Base-by-base conservation (phyloP, 2,113 vertebrate species). In the Triplophysa siluroides region DNA sequence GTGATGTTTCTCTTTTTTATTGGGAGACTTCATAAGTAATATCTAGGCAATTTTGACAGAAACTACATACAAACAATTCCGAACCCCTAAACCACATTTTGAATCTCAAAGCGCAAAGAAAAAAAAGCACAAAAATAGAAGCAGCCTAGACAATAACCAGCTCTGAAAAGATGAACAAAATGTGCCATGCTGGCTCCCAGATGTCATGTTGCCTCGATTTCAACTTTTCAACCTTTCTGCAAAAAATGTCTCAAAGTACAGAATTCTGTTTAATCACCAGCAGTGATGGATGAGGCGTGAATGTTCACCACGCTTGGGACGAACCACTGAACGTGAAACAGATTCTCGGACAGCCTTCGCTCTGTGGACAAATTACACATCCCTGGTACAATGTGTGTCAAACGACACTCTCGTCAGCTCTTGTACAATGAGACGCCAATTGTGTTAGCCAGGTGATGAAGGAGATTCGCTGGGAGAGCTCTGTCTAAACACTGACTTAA, bases 361-460 rank as follows among this genome's bases (percentile, higher is more conserved):
- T 91, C 91, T 92, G 83, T 88, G 88, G 85, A 86, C 87, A 93
- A 94, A 96, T 95, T 92, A 92, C 88, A 90, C 91, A 93, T 88
- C 85, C 90, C 87, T 82, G 93, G 91, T 94, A 93, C 90, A 92
- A 92, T 90, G 93, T 83, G 87, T 92, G 93, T 92, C 88, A 90
- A 92, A 91, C 84, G 91, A 83, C 26, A 89, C 88, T 87, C 85
- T 81, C 93, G 93, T 94, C 93, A 93, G 88, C 85, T 92, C 91
- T 92, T 87, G 93, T 93, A 91, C 88, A 90, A 85, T 85, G 77
- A 89, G 88, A 87, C 89, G 90, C 86, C 92, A 93, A 83, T 92
- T 91, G 91, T 84, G 89, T 88, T 90, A n/a, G 85, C 50, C 87
- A 89, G 87, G 88, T 93, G 91, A 95, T 89, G 86, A 91, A 94